Evolutionary conservation across 2,888 invertebrate species (phyloP), one percentile per base, ranked within the genome.

Genomic region (Reticulitermes lucifugus): DNA sequence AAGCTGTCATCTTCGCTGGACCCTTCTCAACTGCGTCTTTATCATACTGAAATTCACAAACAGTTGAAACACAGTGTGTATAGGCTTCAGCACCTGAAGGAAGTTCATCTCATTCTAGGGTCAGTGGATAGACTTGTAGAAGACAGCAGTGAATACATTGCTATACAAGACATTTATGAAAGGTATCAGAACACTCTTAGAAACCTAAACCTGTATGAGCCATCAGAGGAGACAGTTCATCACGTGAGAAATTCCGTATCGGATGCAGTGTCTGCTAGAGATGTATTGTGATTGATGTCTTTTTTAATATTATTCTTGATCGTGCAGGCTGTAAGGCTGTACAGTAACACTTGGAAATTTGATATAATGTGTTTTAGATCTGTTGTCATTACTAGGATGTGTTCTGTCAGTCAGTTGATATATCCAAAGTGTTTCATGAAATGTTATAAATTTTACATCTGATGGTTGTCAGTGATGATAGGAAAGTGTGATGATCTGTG

Each of bases 51-150:
- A 14, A 25, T 70, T 51, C 77, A 46, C 35, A 59, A 12, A 81
- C 73, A 43, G 22, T 2, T 73, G 51, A 71, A 59, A 59, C 71
- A 51, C 18, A 55, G 60, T n/a, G 73, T 86, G 29, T 80, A 55
- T 65, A 82, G 79, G 55, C 83, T 86, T 1, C 84, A 84, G 43
- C 84, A 85, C 25, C 75, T 85, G 29, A 70, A 60, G n/a, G 84
- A 86, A 65, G 35, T 86, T 59, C 79, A 85, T 46, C 70, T 84
- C 14, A 55, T 83, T 29, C 65, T 85, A 41, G 85, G 84, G 1
- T 60, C 84, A 25, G 43, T 84, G 35, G 65, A 79, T 46, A 83
- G 85, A 18, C 70, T 85, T 14, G 35, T n/a, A 41, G 43, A 46
- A 51, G 18, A 29, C 55, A 70, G 83, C 75, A 9, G 14, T 18